Conservation (phyloP, 2,888 invertebrate species). For the Drosophila picticornis region DNA sequence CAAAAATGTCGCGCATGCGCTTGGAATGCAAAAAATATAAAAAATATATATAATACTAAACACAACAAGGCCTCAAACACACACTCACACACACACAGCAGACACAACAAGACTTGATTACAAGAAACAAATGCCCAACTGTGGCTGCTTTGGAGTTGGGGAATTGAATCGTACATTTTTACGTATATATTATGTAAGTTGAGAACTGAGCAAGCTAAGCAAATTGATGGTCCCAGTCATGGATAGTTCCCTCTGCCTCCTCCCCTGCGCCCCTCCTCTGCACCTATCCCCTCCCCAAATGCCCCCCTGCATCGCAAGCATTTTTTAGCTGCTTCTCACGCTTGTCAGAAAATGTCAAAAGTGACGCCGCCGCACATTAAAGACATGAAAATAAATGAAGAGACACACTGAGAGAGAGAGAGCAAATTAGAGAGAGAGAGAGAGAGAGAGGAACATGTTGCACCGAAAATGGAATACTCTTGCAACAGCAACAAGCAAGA, state of each 20-base stretch:
- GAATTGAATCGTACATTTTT: constrained; percentile 12
- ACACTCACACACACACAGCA: neutral
- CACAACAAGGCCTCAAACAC: constrained; percentile 27
- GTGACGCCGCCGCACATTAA: constrained; percentile 62
- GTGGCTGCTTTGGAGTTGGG: constrained; percentile 11
- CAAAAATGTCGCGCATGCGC: constrained; percentile 73
- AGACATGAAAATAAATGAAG: constrained; percentile 33
- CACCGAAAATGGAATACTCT: neutral
- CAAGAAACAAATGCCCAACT: constrained; percentile 42
- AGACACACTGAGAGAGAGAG: neutral
- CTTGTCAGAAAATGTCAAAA: constrained; percentile 81
- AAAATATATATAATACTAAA: constrained; percentile 7
- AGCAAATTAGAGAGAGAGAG: neutral
- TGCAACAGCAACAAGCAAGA: neutral
- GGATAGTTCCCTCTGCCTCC: constrained; percentile 23
- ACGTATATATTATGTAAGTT: constrained; percentile 53
- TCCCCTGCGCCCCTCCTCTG: too few species aligned
- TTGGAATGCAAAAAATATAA: constrained; percentile 62
- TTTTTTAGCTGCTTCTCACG: constrained; percentile 69
- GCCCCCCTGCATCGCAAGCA: constrained; percentile 3
- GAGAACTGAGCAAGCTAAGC: constrained; percentile 55
- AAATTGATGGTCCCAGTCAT: constrained; percentile 71
- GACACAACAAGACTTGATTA: constrained; percentile 32
- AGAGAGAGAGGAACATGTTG: neutral
- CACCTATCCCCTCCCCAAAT: neutral